Conservation (phyloP, 1,140 invertebrate species). For the Pentalonia nigronervosa region DNA sequence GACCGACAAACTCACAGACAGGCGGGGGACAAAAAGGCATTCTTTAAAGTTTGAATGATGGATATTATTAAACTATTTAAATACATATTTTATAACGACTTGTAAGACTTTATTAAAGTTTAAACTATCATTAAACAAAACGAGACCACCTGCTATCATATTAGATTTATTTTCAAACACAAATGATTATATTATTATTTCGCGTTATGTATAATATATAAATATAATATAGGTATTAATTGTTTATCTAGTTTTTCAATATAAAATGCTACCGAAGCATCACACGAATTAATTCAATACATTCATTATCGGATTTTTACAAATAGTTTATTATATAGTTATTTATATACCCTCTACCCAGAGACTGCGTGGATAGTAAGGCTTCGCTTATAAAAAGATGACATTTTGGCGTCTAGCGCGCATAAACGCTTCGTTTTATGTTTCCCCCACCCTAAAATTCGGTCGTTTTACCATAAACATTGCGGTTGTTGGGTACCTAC, state of each 20-base stretch:
- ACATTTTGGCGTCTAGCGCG: not conserved
- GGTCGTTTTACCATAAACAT: not conserved
- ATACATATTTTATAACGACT: not conserved
- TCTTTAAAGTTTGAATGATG: conserved; percentile 3
- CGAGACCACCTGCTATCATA: no score
- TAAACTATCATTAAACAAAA: no score
- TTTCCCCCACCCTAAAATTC: no score
- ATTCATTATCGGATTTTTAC: not conserved
- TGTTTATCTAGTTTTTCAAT: not conserved
- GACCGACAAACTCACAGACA: not conserved
- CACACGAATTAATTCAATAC: not conserved
- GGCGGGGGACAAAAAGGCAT: not conserved
- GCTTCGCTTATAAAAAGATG: not conserved
- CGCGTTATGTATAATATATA: no score
- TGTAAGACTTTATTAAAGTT: no score
- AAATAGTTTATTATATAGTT: not conserved
- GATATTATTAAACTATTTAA: not conserved
- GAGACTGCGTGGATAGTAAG: not conserved
- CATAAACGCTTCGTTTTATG: no score
- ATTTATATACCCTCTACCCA: no score
- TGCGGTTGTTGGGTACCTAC: no score
- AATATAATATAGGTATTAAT: not conserved
- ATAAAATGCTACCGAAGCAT: not conserved
- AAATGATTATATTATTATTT: no score
- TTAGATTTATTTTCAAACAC: no score